Evolutionary conservation across 1,140 invertebrate genomes (phyloP).

Genomic region (Capitella teleta): DNA sequence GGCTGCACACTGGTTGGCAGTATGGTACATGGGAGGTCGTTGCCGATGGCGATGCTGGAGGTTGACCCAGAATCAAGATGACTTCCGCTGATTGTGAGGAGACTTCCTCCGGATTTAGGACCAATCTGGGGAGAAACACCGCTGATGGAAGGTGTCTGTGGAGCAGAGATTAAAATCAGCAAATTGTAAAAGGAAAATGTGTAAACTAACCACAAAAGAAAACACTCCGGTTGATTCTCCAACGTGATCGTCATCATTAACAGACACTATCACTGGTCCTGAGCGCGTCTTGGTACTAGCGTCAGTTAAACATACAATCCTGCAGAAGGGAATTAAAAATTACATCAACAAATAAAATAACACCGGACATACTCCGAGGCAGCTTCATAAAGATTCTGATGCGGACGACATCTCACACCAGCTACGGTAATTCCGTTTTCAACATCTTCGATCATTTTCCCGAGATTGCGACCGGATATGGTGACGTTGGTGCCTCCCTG

Average conservation of each 20-base stretch:
- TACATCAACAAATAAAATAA: constrained; percentile 13
- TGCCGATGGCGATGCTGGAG: constrained; percentile 18
- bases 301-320: constrained; percentile 24
- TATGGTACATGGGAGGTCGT: no score
- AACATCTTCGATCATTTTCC: constrained; percentile 79
- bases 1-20: no score
- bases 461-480: constrained; percentile 91
- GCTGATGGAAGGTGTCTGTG: constrained; percentile 44
- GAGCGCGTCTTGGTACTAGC: neutral
- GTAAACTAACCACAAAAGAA: constrained; percentile 3
- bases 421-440: constrained; percentile 84
- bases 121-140: constrained; percentile 75
- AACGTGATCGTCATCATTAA: neutral
- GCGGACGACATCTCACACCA: constrained; percentile 78
- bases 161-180: constrained; percentile 7
- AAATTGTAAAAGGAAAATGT: no score
- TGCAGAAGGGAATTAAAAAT: constrained; percentile 19
- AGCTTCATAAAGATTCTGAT: constrained; percentile 48
- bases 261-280: neutral
- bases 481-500: constrained; percentile 92
- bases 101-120: constrained; percentile 86
- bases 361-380: neutral
- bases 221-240: neutral
- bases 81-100: constrained; percentile 77
- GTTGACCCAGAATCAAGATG: constrained; percentile 86